Percentiles rank a stretch among this genome's conserved stretches.
Conservation (phyloP, 1,140 invertebrate genomes). For the Musca domestica region DNA sequence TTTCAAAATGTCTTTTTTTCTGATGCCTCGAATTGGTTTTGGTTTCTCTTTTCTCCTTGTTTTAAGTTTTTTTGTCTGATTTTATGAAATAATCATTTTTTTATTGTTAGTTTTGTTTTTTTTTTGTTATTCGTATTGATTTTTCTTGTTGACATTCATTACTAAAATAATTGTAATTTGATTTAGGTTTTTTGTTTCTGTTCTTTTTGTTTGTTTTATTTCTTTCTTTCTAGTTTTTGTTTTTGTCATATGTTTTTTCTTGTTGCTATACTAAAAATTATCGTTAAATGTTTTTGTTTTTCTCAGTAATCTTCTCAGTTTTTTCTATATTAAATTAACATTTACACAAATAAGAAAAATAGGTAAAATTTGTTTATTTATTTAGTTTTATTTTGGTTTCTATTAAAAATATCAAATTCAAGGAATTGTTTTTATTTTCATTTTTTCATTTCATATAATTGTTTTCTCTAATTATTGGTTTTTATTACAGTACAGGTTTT, state of each 20-base stretch:
- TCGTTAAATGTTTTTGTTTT: background rate
- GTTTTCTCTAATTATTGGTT: too few species aligned
- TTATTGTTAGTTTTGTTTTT: background rate
- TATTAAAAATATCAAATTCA: background rate
- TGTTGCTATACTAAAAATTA: background rate
- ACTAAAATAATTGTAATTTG: slow-evolving; percentile 8
- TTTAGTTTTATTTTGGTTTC: background rate
- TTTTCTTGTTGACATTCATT: slow-evolving; percentile 12
- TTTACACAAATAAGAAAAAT: background rate
- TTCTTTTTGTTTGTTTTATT: background rate
- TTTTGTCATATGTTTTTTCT: background rate
- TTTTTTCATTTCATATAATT: too few species aligned
- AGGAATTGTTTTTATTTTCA: too few species aligned
- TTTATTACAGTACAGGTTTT: too few species aligned
- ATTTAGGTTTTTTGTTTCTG: background rate
- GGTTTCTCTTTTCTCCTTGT: background rate
- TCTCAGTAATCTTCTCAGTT: background rate
- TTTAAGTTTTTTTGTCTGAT: background rate
- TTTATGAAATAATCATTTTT: background rate
- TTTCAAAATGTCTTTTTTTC: background rate
- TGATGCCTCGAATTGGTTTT: too few species aligned
- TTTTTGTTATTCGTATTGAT: background rate
- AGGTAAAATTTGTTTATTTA: slow-evolving; percentile 1
- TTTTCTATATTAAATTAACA: background rate
- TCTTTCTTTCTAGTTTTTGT: background rate